Evolutionary conservation across 2,113 vertebrate species (phyloP).

Genomic region (Elaphurus davidianus): DNA sequence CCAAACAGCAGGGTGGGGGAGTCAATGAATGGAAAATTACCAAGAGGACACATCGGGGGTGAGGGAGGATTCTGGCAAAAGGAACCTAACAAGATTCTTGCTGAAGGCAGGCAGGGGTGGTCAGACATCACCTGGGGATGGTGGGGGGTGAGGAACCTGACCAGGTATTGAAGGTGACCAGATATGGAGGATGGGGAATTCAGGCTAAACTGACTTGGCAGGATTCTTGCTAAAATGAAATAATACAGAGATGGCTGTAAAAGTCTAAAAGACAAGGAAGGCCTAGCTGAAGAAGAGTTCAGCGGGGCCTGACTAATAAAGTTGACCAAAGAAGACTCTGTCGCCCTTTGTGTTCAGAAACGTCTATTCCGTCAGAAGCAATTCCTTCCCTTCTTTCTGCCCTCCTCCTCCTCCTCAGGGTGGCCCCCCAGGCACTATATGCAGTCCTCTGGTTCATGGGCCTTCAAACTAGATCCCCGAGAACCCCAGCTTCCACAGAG

Average conservation of each 20-base stretch:
- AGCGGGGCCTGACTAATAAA: background rate
- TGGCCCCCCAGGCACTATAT: rapidly evolving
- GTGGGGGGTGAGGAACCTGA: background rate
- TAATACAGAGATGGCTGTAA: background rate
- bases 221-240: background rate
- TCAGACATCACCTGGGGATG: background rate
- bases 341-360: background rate
- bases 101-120: background rate
- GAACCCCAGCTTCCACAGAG: background rate
- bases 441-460: background rate
- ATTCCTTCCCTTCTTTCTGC: background rate
- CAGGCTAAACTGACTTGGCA: background rate
- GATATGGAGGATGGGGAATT: background rate
- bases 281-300: background rate
- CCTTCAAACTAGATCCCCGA: background rate
- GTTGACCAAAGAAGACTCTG: background rate
- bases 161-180: background rate
- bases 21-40: background rate
- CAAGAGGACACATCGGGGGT: background rate
- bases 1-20: background rate
- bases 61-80: background rate
- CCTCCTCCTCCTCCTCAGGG: background rate
- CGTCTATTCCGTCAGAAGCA: background rate
- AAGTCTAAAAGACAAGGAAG: background rate
- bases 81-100: background rate